These are phyloP conservation scores for Nemurella pictetii DNA, from an alignment of 2,888 invertebrate genomes.

Conservation along the genomic window DNA sequence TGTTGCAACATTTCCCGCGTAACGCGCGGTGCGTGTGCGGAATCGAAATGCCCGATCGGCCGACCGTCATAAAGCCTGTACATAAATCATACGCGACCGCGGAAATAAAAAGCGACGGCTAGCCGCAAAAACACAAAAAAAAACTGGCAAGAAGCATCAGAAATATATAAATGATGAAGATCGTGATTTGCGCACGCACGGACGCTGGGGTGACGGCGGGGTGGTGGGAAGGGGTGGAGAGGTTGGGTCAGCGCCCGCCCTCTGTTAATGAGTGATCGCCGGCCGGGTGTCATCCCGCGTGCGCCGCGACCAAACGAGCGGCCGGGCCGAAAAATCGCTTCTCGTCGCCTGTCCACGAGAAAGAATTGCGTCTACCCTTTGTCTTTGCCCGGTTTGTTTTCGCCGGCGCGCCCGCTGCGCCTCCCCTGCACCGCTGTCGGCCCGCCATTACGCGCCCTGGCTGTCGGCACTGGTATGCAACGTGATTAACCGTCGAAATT, in stretches of 20 bases:
- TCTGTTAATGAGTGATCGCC: conserved; percentile 7
- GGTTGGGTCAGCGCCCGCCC: background rate
- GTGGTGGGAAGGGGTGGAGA: too few species aligned
- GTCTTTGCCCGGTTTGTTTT: conserved; percentile 24
- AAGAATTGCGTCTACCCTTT: conserved; percentile 23
- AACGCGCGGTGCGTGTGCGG: background rate
- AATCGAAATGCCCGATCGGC: background rate
- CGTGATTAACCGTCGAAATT: conserved; percentile 27
- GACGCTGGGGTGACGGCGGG: too few species aligned
- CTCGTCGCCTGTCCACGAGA: background rate
- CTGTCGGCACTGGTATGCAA: conserved; percentile 10
- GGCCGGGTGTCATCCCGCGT: conserved; percentile 1
- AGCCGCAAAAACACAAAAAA: background rate
- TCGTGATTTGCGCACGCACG: background rate
- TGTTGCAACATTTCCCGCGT: background rate
- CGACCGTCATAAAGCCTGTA: background rate
- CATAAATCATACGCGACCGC: background rate
- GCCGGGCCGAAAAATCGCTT: conserved; percentile 24
- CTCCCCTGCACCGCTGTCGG: background rate
- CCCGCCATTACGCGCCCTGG: background rate
- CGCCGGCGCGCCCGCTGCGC: background rate
- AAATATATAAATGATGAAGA: background rate
- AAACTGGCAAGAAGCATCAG: background rate
- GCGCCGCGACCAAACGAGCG: background rate
- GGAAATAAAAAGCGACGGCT: background rate